These are phyloP conservation scores for Umimayanthus kanabou DNA, from an alignment of 92 coral and sea anemone species.

Conservation along the genomic window DNA sequence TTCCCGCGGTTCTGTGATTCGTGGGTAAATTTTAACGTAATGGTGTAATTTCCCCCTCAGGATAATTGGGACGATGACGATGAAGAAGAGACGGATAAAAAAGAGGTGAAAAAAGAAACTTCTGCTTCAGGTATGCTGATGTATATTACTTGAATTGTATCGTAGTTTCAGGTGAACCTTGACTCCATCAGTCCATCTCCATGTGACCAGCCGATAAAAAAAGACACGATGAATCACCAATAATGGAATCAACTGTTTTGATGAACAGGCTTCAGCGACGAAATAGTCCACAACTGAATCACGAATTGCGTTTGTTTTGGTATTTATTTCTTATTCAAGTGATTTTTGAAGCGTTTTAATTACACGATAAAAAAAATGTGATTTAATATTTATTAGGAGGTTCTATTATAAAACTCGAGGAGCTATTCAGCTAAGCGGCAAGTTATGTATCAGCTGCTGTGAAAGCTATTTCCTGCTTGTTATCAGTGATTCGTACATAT, in stretches of 20 bases:
- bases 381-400: no score
- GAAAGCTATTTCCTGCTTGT: neutral
- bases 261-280: constrained; percentile 10
- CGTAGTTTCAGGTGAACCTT: neutral
- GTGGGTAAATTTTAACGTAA: neutral
- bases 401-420: neutral
- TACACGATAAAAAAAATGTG: neutral
- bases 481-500: neutral
- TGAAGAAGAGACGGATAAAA: constrained; percentile 62
- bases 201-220: constrained; percentile 1
- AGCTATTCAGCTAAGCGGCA: neutral
- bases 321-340: neutral
- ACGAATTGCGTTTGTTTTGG: neutral
- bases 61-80: constrained; percentile 99
- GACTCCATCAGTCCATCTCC: neutral
- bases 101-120: constrained; percentile 47
- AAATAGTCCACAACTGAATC: neutral
- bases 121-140: constrained; percentile 37
- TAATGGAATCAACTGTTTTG: neutral
- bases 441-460: neutral
- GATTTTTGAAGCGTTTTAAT: neutral
- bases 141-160: neutral
- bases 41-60: constrained; percentile 45
- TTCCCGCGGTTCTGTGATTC: neutral
- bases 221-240: constrained; percentile 17